Percentiles rank a stretch among this genome's conserved stretches.
phyloP scores from a whole-genome alignment of 2,888 invertebrate species.

The Phymatocera aterrima region DNA sequence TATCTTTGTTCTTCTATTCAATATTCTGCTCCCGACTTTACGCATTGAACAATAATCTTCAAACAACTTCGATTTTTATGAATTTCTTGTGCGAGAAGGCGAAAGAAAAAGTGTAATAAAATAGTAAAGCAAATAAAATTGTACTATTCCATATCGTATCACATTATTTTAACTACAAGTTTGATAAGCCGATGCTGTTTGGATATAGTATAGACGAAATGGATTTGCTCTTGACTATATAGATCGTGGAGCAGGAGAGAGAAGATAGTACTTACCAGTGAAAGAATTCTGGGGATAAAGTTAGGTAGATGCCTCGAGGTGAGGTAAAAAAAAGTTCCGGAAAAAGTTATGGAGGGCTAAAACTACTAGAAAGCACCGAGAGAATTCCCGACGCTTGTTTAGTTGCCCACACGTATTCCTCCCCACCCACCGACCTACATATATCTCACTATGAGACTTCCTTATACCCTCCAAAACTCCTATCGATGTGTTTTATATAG shows the following conservation, averaged over 20 bases:
- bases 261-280: too few species aligned
- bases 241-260: neutral
- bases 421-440: neutral
- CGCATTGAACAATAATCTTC: too few species aligned
- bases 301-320: neutral
- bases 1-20: too few species aligned
- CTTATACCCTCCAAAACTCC: neutral
- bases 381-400: conserved; percentile 23
- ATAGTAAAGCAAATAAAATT: too few species aligned
- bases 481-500: too few species aligned
- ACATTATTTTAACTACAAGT: too few species aligned
- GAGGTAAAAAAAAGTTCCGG: neutral
- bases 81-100: too few species aligned
- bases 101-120: too few species aligned
- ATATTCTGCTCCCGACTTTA: too few species aligned
- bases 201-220: neutral
- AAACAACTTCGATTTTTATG: too few species aligned
- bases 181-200: neutral
- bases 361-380: conserved; percentile 9
- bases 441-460: neutral
- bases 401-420: neutral
- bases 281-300: neutral
- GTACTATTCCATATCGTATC: too few species aligned
- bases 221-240: neutral
- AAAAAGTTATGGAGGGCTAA: conserved; percentile 23